Conservation (phyloP, 1,140 invertebrate species). For the Catajapyx aquilonaris region DNA sequence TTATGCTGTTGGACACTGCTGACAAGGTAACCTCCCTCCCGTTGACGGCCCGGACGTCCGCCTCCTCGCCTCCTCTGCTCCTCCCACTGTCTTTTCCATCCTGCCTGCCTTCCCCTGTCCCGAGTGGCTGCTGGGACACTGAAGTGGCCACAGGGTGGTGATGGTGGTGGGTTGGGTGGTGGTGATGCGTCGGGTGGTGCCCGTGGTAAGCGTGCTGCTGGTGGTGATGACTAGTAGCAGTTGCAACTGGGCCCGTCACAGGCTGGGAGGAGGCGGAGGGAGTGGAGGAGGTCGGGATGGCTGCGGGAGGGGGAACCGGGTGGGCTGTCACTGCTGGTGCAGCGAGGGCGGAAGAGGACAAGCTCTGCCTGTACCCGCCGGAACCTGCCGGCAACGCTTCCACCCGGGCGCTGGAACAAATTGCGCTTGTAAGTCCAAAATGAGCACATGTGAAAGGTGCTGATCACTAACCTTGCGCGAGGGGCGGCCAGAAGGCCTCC, state of each 20-base stretch:
- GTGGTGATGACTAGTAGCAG: conserved; percentile 7
- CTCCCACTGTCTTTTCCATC: conserved; percentile 5
- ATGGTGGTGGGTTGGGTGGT: conserved; percentile 7
- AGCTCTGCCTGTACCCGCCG: conserved; percentile 1
- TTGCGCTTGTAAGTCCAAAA: no score
- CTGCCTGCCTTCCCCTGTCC: conserved; percentile 2
- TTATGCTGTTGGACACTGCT: no score
- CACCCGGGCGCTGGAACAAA: conserved; percentile 3
- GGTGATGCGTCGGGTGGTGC: conserved; percentile 10
- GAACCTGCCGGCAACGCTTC: conserved; percentile 8
- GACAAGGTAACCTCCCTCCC: no score
- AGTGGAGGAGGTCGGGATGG: conserved; percentile 4
- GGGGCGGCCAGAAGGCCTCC: no score
- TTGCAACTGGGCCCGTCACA: conserved; percentile 10
- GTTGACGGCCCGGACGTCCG: background rate
- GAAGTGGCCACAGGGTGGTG: conserved; percentile 4
- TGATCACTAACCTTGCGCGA: no score
- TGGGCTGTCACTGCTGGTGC: conserved; percentile 8
- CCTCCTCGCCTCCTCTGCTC: conserved; percentile 1
- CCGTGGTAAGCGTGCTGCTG: conserved; percentile 5
- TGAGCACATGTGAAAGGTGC: no score
- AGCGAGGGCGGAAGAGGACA: conserved; percentile 7
- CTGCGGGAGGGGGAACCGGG: conserved; percentile 5
- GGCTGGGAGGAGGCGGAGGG: conserved; percentile 2
- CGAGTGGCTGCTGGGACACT: conserved; percentile 1